Evolutionary conservation across 2,113 vertebrate species (phyloP).

Genomic region (Pipa parva): DNA sequence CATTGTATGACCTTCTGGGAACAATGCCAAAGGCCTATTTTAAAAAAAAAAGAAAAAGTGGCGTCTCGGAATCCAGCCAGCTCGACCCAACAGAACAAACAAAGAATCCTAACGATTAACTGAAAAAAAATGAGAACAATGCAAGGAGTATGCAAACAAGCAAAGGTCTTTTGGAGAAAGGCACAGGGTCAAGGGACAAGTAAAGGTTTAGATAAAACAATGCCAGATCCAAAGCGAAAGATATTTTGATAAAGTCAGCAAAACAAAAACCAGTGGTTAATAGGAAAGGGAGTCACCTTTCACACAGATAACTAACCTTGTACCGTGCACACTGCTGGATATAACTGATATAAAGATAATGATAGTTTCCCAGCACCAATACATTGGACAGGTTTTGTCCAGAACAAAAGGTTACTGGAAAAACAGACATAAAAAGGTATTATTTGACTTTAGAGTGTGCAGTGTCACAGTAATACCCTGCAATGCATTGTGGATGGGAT

Average conservation of each 20-base stretch:
- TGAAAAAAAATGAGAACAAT: conserved; percentile 22
- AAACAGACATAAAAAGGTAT: no score
- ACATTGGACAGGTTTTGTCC: no score
- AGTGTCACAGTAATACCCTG: no score
- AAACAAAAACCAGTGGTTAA: neutral
- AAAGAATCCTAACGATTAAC: conserved; percentile 27
- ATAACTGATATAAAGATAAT: no score
- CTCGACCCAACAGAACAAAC: neutral
- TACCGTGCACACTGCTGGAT: no score
- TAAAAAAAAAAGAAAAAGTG: neutral
- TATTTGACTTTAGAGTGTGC: no score
- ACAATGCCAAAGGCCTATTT: conserved; percentile 9
- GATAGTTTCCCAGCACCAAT: no score
- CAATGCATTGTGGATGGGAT: no score
- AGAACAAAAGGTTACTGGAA: no score
- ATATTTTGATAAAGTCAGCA: neutral
- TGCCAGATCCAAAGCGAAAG: neutral
- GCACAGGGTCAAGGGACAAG: neutral
- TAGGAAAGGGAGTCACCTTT: neutral
- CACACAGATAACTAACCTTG: no score
- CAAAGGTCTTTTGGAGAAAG: neutral
- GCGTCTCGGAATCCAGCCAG: neutral
- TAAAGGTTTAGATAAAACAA: neutral
- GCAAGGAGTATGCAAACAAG: conserved; percentile 13
- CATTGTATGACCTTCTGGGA: neutral